Evolutionary conservation across 1,140 invertebrate species (phyloP).

Genomic region (Ooceraea biroi): DNA sequence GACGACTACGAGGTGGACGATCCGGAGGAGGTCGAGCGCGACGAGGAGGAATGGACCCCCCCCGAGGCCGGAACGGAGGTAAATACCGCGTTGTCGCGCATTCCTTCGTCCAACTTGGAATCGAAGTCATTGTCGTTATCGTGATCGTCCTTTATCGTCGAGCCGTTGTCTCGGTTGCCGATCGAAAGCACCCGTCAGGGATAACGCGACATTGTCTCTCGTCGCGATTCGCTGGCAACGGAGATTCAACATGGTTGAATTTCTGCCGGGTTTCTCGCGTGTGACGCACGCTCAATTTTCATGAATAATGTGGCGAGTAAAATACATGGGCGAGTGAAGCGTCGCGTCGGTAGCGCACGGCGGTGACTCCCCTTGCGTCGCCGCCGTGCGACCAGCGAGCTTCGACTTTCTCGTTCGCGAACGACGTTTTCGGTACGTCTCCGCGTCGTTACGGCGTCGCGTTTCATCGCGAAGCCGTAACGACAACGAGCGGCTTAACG

Average conservation of each 20-base stretch:
- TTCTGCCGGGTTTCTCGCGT: too few species aligned
- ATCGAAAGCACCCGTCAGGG: too few species aligned
- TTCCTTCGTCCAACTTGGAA: too few species aligned
- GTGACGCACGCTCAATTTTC: not conserved
- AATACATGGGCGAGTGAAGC: too few species aligned
- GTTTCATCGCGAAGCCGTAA: too few species aligned
- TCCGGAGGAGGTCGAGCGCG: slow-evolving; percentile 84
- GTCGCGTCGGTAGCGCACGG: not conserved
- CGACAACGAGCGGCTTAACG: not conserved
- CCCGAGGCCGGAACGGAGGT: slow-evolving; percentile 82
- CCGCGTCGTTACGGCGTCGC: not conserved
- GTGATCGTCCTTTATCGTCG: too few species aligned
- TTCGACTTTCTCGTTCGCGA: not conserved
- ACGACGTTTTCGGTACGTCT: not conserved
- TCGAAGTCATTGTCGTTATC: too few species aligned
- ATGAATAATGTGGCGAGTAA: not conserved
- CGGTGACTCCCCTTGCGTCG: not conserved
- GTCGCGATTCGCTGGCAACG: too few species aligned
- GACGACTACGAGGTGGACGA: slow-evolving; percentile 85
- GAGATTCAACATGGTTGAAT: too few species aligned
- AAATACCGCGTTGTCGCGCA: slow-evolving; percentile 39
- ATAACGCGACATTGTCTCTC: too few species aligned
- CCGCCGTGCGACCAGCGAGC: not conserved
- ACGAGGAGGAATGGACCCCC: slow-evolving; percentile 84
- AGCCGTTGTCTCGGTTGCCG: too few species aligned